Base-by-base conservation (phyloP, 2,113 vertebrate genomes). In the Tetraodon nigroviridis region DNA sequence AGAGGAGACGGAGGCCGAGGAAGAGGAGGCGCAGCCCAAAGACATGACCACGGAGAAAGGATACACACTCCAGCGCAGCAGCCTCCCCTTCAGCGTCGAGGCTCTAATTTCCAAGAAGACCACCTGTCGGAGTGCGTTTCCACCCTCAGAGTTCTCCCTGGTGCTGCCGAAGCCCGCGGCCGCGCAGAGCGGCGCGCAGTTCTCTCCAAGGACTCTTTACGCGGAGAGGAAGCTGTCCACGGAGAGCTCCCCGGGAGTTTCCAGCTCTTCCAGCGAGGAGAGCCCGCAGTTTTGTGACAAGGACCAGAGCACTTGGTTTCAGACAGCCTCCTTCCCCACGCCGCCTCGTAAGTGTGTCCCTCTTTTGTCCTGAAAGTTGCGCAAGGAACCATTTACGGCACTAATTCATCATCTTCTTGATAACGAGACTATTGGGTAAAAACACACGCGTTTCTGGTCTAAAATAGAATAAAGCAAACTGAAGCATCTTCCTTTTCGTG, bases 1-100 rank as follows among this genome's bases (percentile, higher is more conserved):
- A 40, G 85, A 82, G 41, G 80, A 86, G 59, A 75, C 76, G 75
- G 88, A 89, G 20, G 74, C 81, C 7, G 87, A 87, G 32, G 73
- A 73, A 53, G 89, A 91, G 62, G 88, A 87, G 8, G 52, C 76
- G 12, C 83, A 84, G 56, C 83, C 87, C 2, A 86, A 76, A 86
- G 88, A 89, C 57, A 79, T 85, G 79, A 82, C 71, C 47, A 73
- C 73, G 0, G 84, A 86, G 51, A 88, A 85, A 66, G 89, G 81
- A 86, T 85, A 73, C 76, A 89, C 88, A 72, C 62, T 21, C 6
- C 89, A 85, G 77, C 73, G 84, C 58, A 79, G 67, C 73, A 73
- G 83, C 69, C 86, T 92, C 44, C 85, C 91, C 32, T 93, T 93
- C 56, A 92, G 92, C 58, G 92, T 93, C n/a, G 90, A 93, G 67